Conservation (phyloP, 2,113 vertebrate genomes). For the Mungos mungo region DNA sequence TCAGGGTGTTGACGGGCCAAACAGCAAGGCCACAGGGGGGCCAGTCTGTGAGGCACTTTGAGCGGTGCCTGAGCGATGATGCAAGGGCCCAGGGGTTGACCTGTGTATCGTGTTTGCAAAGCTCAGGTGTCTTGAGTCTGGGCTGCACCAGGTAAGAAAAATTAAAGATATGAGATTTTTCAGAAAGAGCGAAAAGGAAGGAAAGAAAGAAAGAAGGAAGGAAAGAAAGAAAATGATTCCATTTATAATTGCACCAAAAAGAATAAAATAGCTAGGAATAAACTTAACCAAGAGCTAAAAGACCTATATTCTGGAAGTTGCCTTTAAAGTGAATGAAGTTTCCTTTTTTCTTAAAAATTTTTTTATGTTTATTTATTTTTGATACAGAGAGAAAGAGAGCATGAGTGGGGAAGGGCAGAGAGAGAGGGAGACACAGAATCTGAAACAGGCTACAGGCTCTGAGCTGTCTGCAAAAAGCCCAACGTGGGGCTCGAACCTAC, state of each 20-base stretch:
- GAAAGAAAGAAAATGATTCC: not conserved
- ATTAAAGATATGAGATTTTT: constrained; percentile 62
- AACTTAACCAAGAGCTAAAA: not conserved
- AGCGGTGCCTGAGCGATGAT: not conserved
- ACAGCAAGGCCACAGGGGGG: not conserved
- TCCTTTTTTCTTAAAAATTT: not conserved
- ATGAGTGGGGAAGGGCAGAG: no score
- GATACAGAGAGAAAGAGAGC: no score
- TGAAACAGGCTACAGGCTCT: no score
- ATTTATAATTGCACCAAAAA: not conserved
- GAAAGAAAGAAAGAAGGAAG: no score
- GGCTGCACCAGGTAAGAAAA: constrained; percentile 42
- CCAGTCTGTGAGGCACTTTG: constrained; percentile 37
- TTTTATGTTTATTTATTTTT: no score
- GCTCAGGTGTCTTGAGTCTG: constrained; percentile 62
- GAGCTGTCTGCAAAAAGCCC: no score
- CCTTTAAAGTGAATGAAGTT: not conserved
- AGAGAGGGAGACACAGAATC: no score
- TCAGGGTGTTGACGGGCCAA: not conserved
- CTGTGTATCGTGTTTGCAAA: not conserved
- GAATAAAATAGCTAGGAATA: not conserved
- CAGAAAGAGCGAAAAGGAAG: not conserved
- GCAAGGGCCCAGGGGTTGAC: not conserved
- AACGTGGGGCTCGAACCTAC: no score
- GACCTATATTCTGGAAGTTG: not conserved